phyloP scores from a whole-genome alignment of 2,888 invertebrate genomes.

The Kryphioiulus occultus region DNA sequence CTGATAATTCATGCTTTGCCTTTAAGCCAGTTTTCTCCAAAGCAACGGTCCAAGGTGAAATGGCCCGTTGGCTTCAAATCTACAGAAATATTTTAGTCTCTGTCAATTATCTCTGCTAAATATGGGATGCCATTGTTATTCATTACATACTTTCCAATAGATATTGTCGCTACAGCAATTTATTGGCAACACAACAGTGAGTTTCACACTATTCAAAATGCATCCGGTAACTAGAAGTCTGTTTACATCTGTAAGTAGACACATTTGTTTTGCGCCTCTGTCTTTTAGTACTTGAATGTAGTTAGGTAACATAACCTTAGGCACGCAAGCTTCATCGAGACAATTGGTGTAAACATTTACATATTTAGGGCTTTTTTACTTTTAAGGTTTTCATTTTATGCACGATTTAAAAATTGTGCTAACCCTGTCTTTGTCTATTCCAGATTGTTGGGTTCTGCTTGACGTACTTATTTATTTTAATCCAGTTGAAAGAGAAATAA shows the following conservation, averaged over 20 bases:
- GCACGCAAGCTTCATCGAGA: too few species aligned
- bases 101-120: too few species aligned
- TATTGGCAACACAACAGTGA: not conserved
- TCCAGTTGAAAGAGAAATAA: not conserved
- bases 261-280: too few species aligned
- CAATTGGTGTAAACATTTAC: too few species aligned
- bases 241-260: not conserved
- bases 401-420: too few species aligned
- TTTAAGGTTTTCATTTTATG: too few species aligned
- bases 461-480: not conserved
- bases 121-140: too few species aligned
- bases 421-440: too few species aligned
- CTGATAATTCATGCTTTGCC: conserved; percentile 1
- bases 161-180: not conserved
- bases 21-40: not conserved
- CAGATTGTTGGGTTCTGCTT: conserved; percentile 10
- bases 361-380: too few species aligned
- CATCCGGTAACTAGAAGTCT: not conserved
- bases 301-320: too few species aligned
- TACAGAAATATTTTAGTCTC: not conserved
- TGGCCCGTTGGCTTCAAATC: too few species aligned
- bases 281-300: too few species aligned
- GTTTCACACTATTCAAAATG: not conserved
- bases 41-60: not conserved
- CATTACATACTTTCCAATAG: not conserved